Conservation (phyloP, 2,797 vertebrate genomes). For the Xenentodon cancila region DNA sequence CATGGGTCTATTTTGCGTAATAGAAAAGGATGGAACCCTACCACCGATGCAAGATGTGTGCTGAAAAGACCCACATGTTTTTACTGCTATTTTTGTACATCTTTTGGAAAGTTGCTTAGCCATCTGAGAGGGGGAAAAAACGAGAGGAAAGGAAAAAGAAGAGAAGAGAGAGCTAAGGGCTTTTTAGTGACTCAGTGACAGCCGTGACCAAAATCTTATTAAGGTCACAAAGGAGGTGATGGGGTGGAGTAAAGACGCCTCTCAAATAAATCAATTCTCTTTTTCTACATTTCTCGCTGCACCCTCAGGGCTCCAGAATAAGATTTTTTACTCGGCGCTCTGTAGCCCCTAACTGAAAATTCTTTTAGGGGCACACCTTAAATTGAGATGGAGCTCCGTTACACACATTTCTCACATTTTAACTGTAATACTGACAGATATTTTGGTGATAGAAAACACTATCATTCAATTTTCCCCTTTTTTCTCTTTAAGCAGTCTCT, state of each 20-base stretch:
- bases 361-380: too few species aligned
- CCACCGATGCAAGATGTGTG: not conserved
- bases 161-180: slow-evolving; percentile 63
- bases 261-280: slow-evolving; percentile 77
- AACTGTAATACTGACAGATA: too few species aligned
- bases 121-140: slow-evolving; percentile 6
- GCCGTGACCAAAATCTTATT: slow-evolving; percentile 75
- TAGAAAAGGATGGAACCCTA: slow-evolving; percentile 2
- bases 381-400: too few species aligned
- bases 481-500: too few species aligned
- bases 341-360: too few species aligned
- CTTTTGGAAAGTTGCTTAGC: slow-evolving; percentile 13
- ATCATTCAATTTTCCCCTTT: too few species aligned
- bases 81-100: slow-evolving; percentile 4
- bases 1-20: slow-evolving; percentile 3
- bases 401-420: too few species aligned
- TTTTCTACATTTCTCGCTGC: slow-evolving; percentile 13
- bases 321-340: too few species aligned
- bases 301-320: not conserved
- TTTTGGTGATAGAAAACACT: too few species aligned
- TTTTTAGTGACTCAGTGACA: slow-evolving; percentile 72
- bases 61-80: slow-evolving; percentile 1
- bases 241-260: slow-evolving; percentile 65
- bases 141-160: slow-evolving; percentile 17
- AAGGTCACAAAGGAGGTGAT: slow-evolving; percentile 70